These are phyloP conservation scores for Opisthograptis luteolata DNA, from an alignment of 2,888 invertebrate species.

Conservation along the genomic window DNA sequence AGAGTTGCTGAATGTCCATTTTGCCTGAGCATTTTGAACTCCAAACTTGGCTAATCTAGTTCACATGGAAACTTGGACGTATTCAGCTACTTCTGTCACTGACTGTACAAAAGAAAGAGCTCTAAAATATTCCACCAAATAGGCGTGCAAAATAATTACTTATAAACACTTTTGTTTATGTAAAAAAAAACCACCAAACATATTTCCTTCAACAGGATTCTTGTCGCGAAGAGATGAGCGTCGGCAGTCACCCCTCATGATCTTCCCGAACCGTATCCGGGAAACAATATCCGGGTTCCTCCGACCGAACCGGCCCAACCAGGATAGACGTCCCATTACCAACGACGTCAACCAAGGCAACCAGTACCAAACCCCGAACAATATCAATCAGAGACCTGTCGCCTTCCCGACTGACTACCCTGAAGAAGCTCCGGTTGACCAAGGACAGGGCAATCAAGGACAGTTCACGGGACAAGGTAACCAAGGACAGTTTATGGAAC, in stretches of 20 bases:
- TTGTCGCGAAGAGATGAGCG: slow-evolving; percentile 19
- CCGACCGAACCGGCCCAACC: slow-evolving; percentile 10
- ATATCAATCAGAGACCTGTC: slow-evolving; percentile 22
- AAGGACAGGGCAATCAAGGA: slow-evolving; percentile 15
- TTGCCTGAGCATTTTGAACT: no score
- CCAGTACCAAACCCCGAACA: slow-evolving; percentile 16
- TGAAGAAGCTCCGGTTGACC: slow-evolving; percentile 27
- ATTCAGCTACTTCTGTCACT: no score
- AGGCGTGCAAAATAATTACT: no score
- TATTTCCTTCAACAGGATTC: slow-evolving; percentile 23
- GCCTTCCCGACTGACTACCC: slow-evolving; percentile 31
- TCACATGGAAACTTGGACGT: no score
- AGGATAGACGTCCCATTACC: slow-evolving; percentile 17
- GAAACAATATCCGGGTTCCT: slow-evolving; percentile 23
- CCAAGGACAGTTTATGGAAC: background rate
- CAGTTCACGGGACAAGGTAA: slow-evolving; percentile 5
- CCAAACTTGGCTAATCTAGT: no score
- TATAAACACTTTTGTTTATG: no score
- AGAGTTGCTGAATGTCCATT: no score
- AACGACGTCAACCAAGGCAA: slow-evolving; percentile 17
- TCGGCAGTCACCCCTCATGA: slow-evolving; percentile 16
- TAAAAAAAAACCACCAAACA: no score
- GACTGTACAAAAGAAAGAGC: no score
- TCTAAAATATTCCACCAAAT: no score
- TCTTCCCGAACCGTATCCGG: slow-evolving; percentile 24